These are phyloP conservation scores for Orussus abietinus DNA, from an alignment of 1,140 invertebrate genomes.

Conservation along the genomic window DNA sequence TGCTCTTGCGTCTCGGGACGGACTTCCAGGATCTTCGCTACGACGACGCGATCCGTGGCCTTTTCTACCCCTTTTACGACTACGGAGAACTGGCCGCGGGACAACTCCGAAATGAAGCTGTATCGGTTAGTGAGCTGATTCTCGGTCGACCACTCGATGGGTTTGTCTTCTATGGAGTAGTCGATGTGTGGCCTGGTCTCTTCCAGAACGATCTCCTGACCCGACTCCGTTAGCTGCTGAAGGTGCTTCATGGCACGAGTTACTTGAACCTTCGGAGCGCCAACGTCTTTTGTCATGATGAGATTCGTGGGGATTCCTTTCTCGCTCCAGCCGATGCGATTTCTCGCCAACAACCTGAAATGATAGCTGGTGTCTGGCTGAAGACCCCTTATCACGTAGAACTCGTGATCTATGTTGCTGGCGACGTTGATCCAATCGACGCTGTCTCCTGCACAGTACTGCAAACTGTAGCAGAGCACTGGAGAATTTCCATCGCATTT, in stretches of 20 bases:
- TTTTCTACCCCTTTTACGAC: slow-evolving; percentile 81
- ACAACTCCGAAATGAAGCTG: slow-evolving; percentile 78
- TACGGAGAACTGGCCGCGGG: slow-evolving; percentile 77
- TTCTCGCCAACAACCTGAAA: slow-evolving; percentile 84
- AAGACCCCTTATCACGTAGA: slow-evolving; percentile 78
- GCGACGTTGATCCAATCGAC: slow-evolving; percentile 83
- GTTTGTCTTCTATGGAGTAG: slow-evolving; percentile 70
- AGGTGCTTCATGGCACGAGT: slow-evolving; percentile 78
- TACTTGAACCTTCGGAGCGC: slow-evolving; percentile 67
- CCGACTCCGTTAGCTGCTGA: slow-evolving; percentile 77
- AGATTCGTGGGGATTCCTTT: slow-evolving; percentile 70
- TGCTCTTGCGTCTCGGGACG: slow-evolving; percentile 62
- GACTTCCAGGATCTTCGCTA: slow-evolving; percentile 77
- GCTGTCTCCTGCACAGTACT: slow-evolving; percentile 72
- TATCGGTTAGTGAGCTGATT: slow-evolving; percentile 67
- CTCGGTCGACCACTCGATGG: slow-evolving; percentile 68
- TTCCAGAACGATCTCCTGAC: slow-evolving; percentile 65
- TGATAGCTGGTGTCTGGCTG: slow-evolving; percentile 76
- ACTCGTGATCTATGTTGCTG: slow-evolving; percentile 90
- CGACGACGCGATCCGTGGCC: slow-evolving; percentile 65
- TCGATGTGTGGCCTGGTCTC: slow-evolving; percentile 62
- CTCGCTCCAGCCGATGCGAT: slow-evolving; percentile 91
- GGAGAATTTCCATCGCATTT: slow-evolving; percentile 79
- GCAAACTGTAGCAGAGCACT: slow-evolving; percentile 79
- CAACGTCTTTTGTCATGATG: slow-evolving; percentile 64